Percentiles rank a stretch among this genome's conserved stretches.
These are phyloP conservation scores for Seriola rivoliana DNA, from an alignment of 2,113 vertebrate genomes.

Conservation along the genomic window DNA sequence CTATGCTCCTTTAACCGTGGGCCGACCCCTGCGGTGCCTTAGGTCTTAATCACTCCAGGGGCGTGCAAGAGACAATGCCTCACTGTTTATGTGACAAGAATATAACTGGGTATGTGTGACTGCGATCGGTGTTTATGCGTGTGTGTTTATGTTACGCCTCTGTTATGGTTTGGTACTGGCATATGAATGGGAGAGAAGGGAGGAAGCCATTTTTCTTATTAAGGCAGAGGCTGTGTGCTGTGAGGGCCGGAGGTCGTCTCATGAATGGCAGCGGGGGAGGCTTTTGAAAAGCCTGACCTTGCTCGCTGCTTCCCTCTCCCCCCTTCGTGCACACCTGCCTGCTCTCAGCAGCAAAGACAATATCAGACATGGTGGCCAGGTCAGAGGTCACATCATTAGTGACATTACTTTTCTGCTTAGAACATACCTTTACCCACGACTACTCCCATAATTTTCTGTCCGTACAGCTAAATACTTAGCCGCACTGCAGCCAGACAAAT, in stretches of 20 bases:
- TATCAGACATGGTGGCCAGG: constrained; percentile 30
- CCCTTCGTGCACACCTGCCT: constrained; percentile 38
- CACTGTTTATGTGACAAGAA: constrained; percentile 70
- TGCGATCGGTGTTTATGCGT: constrained; percentile 25
- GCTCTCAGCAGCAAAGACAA: constrained; percentile 35
- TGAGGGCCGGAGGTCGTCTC: constrained; percentile 13
- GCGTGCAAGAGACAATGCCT: constrained; percentile 64
- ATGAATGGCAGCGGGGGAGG: constrained; percentile 8
- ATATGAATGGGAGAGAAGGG: constrained; percentile 31
- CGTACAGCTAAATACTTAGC: constrained; percentile 44
- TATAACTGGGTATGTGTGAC: constrained; percentile 35
- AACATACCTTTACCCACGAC: constrained; percentile 21
- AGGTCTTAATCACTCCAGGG: constrained; percentile 72
- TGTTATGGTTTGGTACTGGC: constrained; percentile 44
- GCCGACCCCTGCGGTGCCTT: constrained; percentile 46
- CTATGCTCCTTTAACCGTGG: constrained; percentile 62
- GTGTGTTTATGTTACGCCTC: constrained; percentile 57
- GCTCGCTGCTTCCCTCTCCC: not conserved
- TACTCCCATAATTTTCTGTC: constrained; percentile 39
- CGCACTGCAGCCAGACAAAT: not conserved
- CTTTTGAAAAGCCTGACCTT: constrained; percentile 48
- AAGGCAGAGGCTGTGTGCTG: not conserved
- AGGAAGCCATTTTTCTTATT: constrained; percentile 39
- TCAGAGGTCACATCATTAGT: constrained; percentile 71
- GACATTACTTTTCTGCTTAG: constrained; percentile 57